A percentile compares a stretch with the other conserved stretches of the same genome.
Evolutionary conservation across 2,888 invertebrate species (phyloP).

Genomic region (Frankliniella intonsa): DNA sequence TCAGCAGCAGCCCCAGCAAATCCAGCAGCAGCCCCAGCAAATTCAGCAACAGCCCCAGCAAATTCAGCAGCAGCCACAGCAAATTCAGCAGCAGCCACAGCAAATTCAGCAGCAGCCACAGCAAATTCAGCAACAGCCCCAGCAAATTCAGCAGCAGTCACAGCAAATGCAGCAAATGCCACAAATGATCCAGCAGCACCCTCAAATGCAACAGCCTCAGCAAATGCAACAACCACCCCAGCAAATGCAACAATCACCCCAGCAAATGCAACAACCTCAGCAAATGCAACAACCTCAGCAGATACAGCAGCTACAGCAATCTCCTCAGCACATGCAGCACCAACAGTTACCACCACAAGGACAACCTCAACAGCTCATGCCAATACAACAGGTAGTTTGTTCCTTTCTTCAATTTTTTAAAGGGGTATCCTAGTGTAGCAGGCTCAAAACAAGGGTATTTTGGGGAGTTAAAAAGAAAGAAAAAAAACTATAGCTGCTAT

Average conservation of each 20-base stretch:
- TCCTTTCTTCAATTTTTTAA: neutral
- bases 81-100: conserved; percentile 34
- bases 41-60: conserved; percentile 37
- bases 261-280: conserved; percentile 49
- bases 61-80: conserved; percentile 31
- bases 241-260: conserved; percentile 51
- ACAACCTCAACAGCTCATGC: conserved; percentile 39
- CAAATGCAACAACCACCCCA: conserved; percentile 40
- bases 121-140: conserved; percentile 36
- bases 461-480: too few relatives aligned
- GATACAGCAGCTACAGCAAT: conserved; percentile 40
- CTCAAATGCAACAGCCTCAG: conserved; percentile 38
- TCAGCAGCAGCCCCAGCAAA: conserved; percentile 48
- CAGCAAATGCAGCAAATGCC: conserved; percentile 50
- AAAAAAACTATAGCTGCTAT: neutral
- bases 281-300: conserved; percentile 45
- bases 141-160: conserved; percentile 40
- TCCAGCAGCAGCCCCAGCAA: conserved; percentile 43
- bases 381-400: conserved; percentile 37
- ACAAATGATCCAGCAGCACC: conserved; percentile 48
- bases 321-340: conserved; percentile 38
- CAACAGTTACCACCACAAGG: conserved; percentile 39
- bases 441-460: too few relatives aligned
- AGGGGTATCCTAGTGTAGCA: too few relatives aligned
- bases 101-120: conserved; percentile 38